Evolutionary conservation across 2,797 vertebrate species (phyloP).

Genomic region (Rousettus madagascariensis): DNA sequence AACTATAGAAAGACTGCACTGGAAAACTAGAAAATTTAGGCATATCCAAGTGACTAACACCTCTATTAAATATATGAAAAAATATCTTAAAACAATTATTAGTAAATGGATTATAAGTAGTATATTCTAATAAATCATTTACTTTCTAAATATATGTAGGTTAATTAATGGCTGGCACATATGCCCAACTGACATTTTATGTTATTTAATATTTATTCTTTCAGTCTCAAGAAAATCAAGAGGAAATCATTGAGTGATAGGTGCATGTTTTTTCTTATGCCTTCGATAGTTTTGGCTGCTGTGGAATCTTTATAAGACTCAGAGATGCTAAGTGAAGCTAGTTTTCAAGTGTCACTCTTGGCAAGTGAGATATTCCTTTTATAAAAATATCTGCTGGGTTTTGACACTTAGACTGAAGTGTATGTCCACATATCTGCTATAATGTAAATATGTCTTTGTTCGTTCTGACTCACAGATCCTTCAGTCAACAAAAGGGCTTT

Average conservation of each 20-base stretch:
- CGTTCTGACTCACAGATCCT: conserved; percentile 66
- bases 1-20: not conserved
- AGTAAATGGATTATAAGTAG: conserved; percentile 5
- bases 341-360: conserved; percentile 84
- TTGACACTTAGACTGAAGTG: conserved; percentile 78
- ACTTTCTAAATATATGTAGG: conserved; percentile 29
- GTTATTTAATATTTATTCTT: conserved; percentile 69
- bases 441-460: conserved; percentile 78
- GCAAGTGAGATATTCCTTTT: conserved; percentile 83
- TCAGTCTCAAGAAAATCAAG: conserved; percentile 77
- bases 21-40: not conserved
- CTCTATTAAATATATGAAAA: not conserved
- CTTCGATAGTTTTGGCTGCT: conserved; percentile 78
- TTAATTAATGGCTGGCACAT: not conserved
- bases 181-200: conserved; percentile 52
- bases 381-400: conserved; percentile 79
- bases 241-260: conserved; percentile 75
- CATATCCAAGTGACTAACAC: not conserved
- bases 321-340: conserved; percentile 84
- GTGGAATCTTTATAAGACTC: conserved; percentile 80
- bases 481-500: conserved; percentile 68
- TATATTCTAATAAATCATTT: not conserved
- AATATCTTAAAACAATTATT: not conserved
- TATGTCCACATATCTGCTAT: conserved; percentile 69
- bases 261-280: conserved; percentile 76